Conservation (phyloP, 2,113 vertebrate species). For the Herpailurus yagouaroundi region DNA sequence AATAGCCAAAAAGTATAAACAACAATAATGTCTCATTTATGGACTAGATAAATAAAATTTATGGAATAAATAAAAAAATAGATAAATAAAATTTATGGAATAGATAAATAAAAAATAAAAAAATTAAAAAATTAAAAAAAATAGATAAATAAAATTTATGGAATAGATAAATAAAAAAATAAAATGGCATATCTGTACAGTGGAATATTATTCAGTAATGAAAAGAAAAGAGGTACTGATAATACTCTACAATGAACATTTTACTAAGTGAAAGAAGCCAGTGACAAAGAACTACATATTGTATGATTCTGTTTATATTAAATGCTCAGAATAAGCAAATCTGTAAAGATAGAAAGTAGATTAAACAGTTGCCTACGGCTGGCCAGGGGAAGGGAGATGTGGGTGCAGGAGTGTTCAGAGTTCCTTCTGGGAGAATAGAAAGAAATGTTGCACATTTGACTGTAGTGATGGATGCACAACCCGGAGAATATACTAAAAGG, state of each 20-base stretch:
- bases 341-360: background rate
- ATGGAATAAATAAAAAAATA: too few species aligned
- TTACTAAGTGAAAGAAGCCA: background rate
- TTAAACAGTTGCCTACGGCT: background rate
- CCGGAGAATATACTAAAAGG: background rate
- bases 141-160: background rate
- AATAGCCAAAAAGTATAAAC: background rate
- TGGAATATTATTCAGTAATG: conserved; percentile 20
- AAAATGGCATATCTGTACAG: background rate
- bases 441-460: background rate
- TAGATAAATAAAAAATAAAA: too few species aligned
- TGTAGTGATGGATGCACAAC: background rate
- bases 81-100: too few species aligned
- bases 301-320: background rate
- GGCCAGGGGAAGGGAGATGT: background rate
- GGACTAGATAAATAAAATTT: background rate
- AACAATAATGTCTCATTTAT: background rate
- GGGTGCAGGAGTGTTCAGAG: background rate
- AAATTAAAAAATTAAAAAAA: too few species aligned
- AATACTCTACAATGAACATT: background rate
- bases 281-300: background rate
- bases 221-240: background rate
- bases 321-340: background rate
- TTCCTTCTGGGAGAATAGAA: background rate
- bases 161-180: too few species aligned